phyloP scores from a whole-genome alignment of 2,797 vertebrate genomes.

The Rachycentron canadum region DNA sequence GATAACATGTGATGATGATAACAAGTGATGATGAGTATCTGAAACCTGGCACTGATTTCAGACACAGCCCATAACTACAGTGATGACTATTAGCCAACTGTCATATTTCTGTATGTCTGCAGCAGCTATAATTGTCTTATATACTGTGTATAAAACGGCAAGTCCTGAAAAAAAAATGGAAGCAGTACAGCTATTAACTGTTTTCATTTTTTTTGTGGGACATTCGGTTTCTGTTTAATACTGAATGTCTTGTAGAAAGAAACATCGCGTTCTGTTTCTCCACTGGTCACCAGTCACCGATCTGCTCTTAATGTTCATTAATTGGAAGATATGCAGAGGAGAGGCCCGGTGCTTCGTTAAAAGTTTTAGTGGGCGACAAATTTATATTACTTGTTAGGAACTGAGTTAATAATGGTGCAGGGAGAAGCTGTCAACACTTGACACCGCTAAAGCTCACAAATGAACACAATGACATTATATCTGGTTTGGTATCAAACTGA shows the following conservation, averaged over 20 bases:
- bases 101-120: no score
- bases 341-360: conserved; percentile 1
- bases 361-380: neutral
- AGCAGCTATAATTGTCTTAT: no score
- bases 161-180: no score
- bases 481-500: no score
- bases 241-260: neutral
- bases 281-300: neutral
- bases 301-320: conserved; percentile 18
- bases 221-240: neutral
- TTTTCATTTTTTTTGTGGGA: neutral
- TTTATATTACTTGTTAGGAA: neutral
- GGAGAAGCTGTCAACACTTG: neutral
- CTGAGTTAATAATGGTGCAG: neutral
- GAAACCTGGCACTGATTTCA: no score
- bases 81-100: no score
- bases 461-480: no score
- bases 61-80: no score
- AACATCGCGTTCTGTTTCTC: conserved; percentile 9
- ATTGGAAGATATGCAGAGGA: conserved; percentile 5
- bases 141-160: no score
- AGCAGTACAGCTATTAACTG: neutral
- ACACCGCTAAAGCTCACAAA: no score
- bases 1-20: no score
- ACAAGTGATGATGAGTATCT: no score